Conservation (phyloP, 2,113 vertebrate genomes). For the Chlamydotis undulata region DNA sequence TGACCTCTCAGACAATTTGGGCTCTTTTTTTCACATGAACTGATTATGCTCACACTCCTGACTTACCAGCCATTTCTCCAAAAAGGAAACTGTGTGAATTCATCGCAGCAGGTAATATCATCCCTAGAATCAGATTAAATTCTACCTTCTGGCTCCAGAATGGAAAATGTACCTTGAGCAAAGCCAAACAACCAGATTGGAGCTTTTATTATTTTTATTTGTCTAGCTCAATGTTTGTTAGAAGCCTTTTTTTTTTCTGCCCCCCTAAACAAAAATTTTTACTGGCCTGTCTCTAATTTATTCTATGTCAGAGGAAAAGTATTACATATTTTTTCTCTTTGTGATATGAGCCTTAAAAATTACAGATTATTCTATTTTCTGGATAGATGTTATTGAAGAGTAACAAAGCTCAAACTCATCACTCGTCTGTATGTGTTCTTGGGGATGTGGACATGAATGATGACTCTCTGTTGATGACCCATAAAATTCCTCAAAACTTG, state of each 20-base stretch:
- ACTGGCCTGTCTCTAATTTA: neutral
- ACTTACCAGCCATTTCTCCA: neutral
- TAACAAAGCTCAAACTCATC: neutral
- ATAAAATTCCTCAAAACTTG: neutral
- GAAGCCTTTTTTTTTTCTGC: neutral
- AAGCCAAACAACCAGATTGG: neutral
- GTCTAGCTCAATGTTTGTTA: neutral
- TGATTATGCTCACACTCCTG: neutral
- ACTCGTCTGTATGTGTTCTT: neutral
- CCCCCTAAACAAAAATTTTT: neutral
- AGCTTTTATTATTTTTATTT: neutral
- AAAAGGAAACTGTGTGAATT: neutral
- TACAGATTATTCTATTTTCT: neutral
- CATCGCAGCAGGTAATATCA: neutral
- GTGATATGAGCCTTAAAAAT: neutral
- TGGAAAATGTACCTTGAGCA: neutral
- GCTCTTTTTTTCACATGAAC: neutral
- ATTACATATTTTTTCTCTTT: neutral
- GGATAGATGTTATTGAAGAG: neutral
- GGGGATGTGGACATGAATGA: neutral
- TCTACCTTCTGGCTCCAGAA: neutral
- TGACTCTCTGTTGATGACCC: neutral
- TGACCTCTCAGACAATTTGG: neutral
- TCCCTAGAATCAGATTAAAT: neutral
- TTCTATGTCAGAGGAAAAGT: neutral